These are phyloP conservation scores for Pocillopora grandis DNA, from an alignment of 92 coral and sea anemone genomes.

Conservation along the genomic window DNA sequence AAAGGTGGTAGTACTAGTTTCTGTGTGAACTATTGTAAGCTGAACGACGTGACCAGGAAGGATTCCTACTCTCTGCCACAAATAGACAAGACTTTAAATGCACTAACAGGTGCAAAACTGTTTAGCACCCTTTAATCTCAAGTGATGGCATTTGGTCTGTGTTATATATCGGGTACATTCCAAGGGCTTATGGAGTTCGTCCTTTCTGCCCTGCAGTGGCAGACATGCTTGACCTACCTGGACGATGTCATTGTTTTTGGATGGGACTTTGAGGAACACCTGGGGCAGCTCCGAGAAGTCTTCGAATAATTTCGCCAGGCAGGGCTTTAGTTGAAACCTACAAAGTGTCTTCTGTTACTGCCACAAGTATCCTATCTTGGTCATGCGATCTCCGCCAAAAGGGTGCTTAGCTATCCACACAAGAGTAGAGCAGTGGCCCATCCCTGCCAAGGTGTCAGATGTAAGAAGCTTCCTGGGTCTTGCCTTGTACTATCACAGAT, in stretches of 20 bases:
- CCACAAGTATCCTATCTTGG: conserved; percentile 17
- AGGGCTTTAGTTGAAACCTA: conserved; percentile 43
- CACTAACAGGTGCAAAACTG: conserved; percentile 18
- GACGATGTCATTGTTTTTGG: no score
- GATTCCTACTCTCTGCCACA: conserved; percentile 42
- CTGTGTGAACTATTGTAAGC: conserved; percentile 37
- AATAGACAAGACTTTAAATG: conserved; percentile 40
- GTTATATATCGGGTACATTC: not conserved
- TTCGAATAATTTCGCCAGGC: conserved; percentile 31
- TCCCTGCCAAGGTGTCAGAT: conserved; percentile 2
- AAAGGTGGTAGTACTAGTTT: conserved; percentile 18
- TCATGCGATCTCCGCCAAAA: conserved; percentile 38
- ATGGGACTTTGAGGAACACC: conserved; percentile 3
- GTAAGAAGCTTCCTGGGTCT: conserved; percentile 18
- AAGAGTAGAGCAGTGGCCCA: conserved; percentile 27
- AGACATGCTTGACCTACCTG: no score
- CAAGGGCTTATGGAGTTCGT: not conserved
- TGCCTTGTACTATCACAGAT: conserved; percentile 25
- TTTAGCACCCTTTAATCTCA: not conserved
- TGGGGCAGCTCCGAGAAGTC: conserved; percentile 36
- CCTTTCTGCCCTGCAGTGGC: no score
- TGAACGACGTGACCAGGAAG: conserved; percentile 39
- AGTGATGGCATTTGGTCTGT: not conserved
- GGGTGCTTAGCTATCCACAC: conserved; percentile 23
- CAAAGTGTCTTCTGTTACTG: conserved; percentile 46